These are phyloP conservation scores for Ataeniobius toweri DNA, from an alignment of 2,797 vertebrate species.

Conservation along the genomic window DNA sequence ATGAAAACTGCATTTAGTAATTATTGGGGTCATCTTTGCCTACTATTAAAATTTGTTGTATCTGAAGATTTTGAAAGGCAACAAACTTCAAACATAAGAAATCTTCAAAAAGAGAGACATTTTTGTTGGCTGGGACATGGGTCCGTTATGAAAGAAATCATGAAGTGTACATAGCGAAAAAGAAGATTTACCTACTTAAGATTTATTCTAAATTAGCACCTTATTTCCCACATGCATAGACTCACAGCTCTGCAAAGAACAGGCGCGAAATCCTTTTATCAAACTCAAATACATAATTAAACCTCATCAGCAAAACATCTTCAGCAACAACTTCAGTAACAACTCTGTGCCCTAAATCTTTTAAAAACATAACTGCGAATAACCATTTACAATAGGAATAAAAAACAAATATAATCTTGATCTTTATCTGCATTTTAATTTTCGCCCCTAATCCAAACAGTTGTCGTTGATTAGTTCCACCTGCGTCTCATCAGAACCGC, in stretches of 20 bases:
- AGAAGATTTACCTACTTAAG: constrained; percentile 6
- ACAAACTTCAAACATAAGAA: too few relatives aligned
- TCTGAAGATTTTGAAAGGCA: too few relatives aligned
- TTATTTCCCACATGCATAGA: not conserved
- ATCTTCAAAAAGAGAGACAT: too few relatives aligned
- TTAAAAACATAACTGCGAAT: not conserved
- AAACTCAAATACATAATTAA: not conserved
- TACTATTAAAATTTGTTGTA: too few relatives aligned
- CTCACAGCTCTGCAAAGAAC: not conserved
- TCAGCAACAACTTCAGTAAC: too few relatives aligned
- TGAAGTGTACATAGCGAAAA: too few relatives aligned
- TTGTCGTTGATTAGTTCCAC: not conserved
- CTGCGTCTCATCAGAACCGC: not conserved
- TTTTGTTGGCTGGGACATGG: too few relatives aligned
- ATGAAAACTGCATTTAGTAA: too few relatives aligned
- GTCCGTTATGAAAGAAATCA: not conserved
- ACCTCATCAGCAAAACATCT: not conserved
- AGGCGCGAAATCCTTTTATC: not conserved
- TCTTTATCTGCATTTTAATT: not conserved
- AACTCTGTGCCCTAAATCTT: not conserved
- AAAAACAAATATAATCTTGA: not conserved
- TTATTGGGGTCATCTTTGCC: too few relatives aligned
- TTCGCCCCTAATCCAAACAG: not conserved
- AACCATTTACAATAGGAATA: too few relatives aligned
- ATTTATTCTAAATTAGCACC: not conserved